Evolutionary conservation across 2,113 vertebrate genomes (phyloP).

Genomic region (Epinephelus fuscoguttatus): DNA sequence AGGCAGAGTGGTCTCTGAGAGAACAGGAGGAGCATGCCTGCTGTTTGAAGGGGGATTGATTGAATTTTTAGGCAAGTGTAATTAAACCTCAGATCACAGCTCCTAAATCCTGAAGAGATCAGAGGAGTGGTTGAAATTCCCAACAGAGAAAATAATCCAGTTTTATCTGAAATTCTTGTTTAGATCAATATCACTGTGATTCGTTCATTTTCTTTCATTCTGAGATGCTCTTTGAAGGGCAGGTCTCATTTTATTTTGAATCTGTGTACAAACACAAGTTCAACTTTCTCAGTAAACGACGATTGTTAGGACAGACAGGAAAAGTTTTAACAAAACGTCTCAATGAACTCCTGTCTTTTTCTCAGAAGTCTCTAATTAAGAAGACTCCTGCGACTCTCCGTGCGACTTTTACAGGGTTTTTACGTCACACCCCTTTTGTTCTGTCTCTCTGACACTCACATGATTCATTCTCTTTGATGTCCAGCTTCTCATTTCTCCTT

Average conservation of each 20-base stretch:
- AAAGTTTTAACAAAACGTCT: slow-evolving; percentile 8
- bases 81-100: slow-evolving; percentile 52
- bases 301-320: neutral
- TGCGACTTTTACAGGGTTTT: slow-evolving; percentile 12
- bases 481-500: slow-evolving; percentile 41
- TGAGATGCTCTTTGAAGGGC: slow-evolving; percentile 9
- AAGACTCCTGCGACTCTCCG: slow-evolving; percentile 9
- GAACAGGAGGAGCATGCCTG: slow-evolving; percentile 29
- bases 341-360: slow-evolving; percentile 16
- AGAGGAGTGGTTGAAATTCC: slow-evolving; percentile 17
- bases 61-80: slow-evolving; percentile 6
- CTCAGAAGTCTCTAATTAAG: slow-evolving; percentile 20
- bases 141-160: slow-evolving; percentile 10
- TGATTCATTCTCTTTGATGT: slow-evolving; percentile 71
- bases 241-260: slow-evolving; percentile 10
- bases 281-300: neutral
- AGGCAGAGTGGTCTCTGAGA: slow-evolving; percentile 29
- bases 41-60: slow-evolving; percentile 23
- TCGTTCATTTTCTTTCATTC: slow-evolving; percentile 20
- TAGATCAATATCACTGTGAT: slow-evolving; percentile 5
- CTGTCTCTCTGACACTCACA: slow-evolving; percentile 38
- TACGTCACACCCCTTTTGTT: slow-evolving; percentile 46
- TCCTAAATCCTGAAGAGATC: slow-evolving; percentile 45
- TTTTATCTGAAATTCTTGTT: slow-evolving; percentile 24
- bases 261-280: slow-evolving; percentile 17